Conservation (phyloP, 2,797 vertebrate species). For the Mareca strepera region DNA sequence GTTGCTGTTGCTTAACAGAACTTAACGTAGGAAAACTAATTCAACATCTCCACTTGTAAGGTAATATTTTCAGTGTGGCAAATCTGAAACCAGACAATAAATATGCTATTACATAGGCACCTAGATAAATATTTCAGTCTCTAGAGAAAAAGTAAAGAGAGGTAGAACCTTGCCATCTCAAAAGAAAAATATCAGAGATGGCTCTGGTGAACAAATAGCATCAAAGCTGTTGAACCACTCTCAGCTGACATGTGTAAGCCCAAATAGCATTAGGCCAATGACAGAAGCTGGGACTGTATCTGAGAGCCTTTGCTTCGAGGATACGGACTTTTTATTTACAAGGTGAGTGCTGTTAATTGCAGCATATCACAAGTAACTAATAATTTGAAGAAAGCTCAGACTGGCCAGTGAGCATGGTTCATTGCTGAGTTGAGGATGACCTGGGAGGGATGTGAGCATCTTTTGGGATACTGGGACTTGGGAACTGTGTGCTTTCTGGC, state of each 20-base stretch:
- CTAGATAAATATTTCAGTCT: background rate
- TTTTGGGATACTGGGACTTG: background rate
- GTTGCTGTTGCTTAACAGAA: background rate
- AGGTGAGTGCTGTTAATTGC: background rate
- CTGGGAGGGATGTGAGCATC: too few relatives aligned
- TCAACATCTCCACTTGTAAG: background rate
- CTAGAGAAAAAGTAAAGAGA: background rate
- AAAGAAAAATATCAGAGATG: background rate
- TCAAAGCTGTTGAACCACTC: background rate
- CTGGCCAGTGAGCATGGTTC: fast-evolving
- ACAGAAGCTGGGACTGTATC: background rate
- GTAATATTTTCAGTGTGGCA: background rate
- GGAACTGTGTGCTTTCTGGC: background rate
- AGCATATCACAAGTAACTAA: background rate
- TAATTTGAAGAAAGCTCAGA: background rate
- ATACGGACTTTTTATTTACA: background rate
- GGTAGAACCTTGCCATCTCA: background rate
- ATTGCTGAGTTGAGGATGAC: background rate
- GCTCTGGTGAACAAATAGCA: background rate
- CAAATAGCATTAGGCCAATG: fast-evolving
- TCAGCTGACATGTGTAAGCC: fast-evolving
- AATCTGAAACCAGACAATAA: background rate
- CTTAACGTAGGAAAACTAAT: background rate
- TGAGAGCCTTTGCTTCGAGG: background rate
- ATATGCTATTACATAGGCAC: background rate